Evolutionary conservation across 2,888 invertebrate genomes (phyloP).

Genomic region (Anthophora plumipes): DNA sequence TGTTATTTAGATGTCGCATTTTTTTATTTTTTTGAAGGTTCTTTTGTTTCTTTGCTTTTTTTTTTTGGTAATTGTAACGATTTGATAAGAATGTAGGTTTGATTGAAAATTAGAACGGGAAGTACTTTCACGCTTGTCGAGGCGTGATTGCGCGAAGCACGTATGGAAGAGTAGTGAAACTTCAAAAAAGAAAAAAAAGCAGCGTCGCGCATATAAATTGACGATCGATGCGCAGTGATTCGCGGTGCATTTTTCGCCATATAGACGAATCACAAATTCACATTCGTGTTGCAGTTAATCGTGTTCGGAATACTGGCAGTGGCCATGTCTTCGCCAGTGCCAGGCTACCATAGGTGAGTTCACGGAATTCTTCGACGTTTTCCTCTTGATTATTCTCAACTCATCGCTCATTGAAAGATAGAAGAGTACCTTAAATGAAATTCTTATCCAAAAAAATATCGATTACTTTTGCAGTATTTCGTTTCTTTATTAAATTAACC

Average conservation of each 20-base stretch:
- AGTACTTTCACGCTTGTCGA: conserved; percentile 39
- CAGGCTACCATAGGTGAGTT: conserved; percentile 78
- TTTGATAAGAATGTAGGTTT: neutral
- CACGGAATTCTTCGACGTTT: conserved; percentile 35
- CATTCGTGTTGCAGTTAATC: conserved; percentile 76
- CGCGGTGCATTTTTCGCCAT: conserved; percentile 49
- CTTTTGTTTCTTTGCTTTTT: too few species aligned
- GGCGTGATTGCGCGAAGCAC: conserved; percentile 36
- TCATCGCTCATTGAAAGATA: neutral
- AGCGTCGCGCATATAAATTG: conserved; percentile 61
- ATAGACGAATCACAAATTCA: conserved; percentile 60
- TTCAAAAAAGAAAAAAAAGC: conserved; percentile 36
- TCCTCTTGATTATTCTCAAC: neutral
- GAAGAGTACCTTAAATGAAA: too few species aligned
- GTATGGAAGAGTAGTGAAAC: conserved; percentile 57
- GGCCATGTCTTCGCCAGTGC: conserved; percentile 77
- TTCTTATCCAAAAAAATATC: too few species aligned
- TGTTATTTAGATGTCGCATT: too few species aligned
- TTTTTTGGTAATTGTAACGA: too few species aligned
- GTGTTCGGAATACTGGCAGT: conserved; percentile 79
- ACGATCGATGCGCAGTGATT: neutral
- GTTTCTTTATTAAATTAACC: too few species aligned
- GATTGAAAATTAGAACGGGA: conserved; percentile 12
- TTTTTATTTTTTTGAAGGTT: too few species aligned
- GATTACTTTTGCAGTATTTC: too few species aligned